Evolutionary conservation across 2,113 vertebrate species (phyloP), one percentile per base, ranked within the genome.

Genomic region (Notiomystis cincta): DNA sequence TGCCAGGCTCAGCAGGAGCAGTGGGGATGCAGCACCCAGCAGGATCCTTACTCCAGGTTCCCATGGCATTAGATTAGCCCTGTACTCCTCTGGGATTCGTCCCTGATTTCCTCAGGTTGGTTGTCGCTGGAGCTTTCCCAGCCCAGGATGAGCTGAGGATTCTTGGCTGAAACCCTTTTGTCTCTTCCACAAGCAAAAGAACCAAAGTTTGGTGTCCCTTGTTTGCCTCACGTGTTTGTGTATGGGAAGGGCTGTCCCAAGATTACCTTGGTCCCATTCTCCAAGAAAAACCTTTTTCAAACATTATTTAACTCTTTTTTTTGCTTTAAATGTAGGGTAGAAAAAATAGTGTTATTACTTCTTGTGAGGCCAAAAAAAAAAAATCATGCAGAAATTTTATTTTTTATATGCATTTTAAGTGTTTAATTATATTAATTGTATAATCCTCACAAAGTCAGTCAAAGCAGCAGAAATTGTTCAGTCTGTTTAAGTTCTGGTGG

Each of bases 381-480:
- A 97, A 94, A 77, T 30, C 31, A 90, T 38, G 53, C 89, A 73
- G 87, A 96, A 89, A 87, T 92, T 73, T 86, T 80, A 60, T 93
- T 93, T 96, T 95, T 90, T 82, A 67, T 11, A 79, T 22, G 21
- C 33, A 48, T 93, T 94, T 92, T 54, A 82, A 90, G 65, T 20
- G 14, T 61, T 84, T 45, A 27, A 42, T 73, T 65, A 20, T 11
- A 31, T 70, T 44, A 35, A 25, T 56, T 69, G 10, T 12, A 14
- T 21, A 33, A 58, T 70, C 53, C 73, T 94, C 44, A 45, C 70
- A 48, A 94, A 95, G 90, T 78, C 78, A 86, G 82, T 71, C 81
- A 94, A 95, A 93, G 75, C 58, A 96, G 87, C 87, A 92, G 91
- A 95, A 97, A 93, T 82, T 66, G 73, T 93, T 83, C n/a, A 21